Base-by-base conservation (phyloP, 2,888 invertebrate genomes). In the Melieria crassipennis region DNA sequence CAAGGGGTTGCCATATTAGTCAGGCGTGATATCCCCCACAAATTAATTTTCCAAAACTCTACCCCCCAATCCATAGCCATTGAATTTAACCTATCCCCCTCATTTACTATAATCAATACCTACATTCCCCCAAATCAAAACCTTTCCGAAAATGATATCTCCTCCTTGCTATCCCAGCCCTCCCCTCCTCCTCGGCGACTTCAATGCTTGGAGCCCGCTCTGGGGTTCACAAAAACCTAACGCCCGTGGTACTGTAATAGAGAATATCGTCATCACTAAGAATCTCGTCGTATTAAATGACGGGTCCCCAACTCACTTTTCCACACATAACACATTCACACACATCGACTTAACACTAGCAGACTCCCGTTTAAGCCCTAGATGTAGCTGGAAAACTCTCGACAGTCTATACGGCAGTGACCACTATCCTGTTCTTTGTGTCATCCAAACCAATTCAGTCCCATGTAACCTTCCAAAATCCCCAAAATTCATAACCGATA, bases 321-420 rank as follows among this genome's bases (percentile, higher is more conserved):
- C 61, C 13, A 45, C 61, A 61, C 42, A n/a, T 45, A 46, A 46
- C 46, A 46, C 69, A 42, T 65, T 72, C 45, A 65, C 52, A 50
- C 68, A 72, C 57, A 46, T 72, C 16, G 64, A 72, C 52, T 45
- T 72, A 52, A 58, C 68, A 6, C 30, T 64, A 48, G 58, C 10
- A 46, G 57, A 43, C 0, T 43, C 58, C n/a, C 47, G 16, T 42
- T 50, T 67, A 60, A 52, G 10, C 47, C 68, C 60, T 16, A 61
- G 60, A 48, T 66, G 43, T 3, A n/a, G 61, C 11, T 66, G 66
- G 66, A 62, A 30, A 46, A 57, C 63, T 43, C 48, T 13, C 45
- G 56, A 61, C 5, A 57, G 56, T 60, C 50, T 70, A 7, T 63
- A 70, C 61, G 66, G 72, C 4, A 73, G 72, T 52, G 66, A 73